Evolutionary conservation across 2,888 invertebrate species (phyloP).

Genomic region (Stegana nigrithorax): DNA sequence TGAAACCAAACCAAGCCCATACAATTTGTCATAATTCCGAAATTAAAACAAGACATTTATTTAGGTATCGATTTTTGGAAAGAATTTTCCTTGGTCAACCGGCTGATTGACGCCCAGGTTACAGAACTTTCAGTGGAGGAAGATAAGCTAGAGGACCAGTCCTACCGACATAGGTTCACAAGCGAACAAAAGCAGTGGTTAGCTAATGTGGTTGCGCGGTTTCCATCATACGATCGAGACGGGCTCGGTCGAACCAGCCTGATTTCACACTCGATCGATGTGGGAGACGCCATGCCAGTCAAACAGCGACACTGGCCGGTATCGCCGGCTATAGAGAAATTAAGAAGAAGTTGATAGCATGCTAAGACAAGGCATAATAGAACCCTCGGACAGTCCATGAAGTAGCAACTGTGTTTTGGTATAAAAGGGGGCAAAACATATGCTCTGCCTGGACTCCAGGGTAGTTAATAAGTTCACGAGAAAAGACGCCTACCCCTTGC

Average conservation of each 20-base stretch:
- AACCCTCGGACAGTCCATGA: conserved; percentile 46
- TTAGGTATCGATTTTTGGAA: conserved; percentile 10
- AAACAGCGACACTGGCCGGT: background rate
- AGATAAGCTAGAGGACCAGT: background rate
- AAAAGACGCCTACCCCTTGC: conserved; percentile 32
- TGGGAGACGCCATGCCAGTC: background rate
- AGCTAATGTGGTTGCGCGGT: too few species aligned
- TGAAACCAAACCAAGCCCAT: background rate
- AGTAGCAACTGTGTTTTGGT: conserved; percentile 44
- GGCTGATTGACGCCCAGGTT: too few species aligned
- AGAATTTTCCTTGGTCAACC: background rate
- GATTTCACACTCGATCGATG: background rate
- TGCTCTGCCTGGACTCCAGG: conserved; percentile 46
- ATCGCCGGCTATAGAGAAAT: background rate
- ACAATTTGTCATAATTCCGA: conserved; percentile 3
- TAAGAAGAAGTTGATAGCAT: background rate
- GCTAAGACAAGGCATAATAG: conserved; percentile 35
- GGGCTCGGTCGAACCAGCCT: background rate
- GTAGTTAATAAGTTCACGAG: conserved; percentile 43
- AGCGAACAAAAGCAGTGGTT: background rate
- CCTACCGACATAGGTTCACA: background rate
- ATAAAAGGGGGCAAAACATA: conserved; percentile 27
- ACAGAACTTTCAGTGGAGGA: too few species aligned
- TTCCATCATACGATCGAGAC: background rate
- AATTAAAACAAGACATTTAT: conserved; percentile 1